These are phyloP conservation scores for Blastobasis adustella DNA, from an alignment of 2,888 invertebrate genomes.

Conservation along the genomic window DNA sequence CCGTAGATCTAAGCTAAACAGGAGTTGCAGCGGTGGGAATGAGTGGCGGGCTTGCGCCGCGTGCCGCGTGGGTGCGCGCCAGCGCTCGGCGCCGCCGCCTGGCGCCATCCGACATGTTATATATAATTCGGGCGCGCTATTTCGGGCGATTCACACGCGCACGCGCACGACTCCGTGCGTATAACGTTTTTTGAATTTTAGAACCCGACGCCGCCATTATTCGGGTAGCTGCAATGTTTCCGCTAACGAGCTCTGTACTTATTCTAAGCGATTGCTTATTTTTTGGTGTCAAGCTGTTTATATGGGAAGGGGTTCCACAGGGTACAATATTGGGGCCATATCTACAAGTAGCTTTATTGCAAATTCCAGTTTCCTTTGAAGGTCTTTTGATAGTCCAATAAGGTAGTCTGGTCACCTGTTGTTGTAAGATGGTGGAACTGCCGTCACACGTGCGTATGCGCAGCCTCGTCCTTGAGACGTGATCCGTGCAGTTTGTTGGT, in stretches of 20 bases:
- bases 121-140: slow-evolving; percentile 71
- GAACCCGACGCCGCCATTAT: too few species aligned
- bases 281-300: too few species aligned
- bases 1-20: too few species aligned
- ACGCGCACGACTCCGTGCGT: slow-evolving; percentile 45
- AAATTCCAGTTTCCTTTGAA: too few species aligned
- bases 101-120: slow-evolving; percentile 66
- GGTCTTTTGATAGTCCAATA: too few species aligned
- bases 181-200: slow-evolving; percentile 51
- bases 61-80: slow-evolving; percentile 21
- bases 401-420: background rate
- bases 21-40: too few species aligned
- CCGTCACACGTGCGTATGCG: background rate
- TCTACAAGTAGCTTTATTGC: too few species aligned
- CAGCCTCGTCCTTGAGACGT: slow-evolving; percentile 15
- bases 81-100: slow-evolving; percentile 54
- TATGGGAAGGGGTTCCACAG: too few species aligned
- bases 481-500: slow-evolving; percentile 10
- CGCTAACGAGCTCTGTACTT: too few species aligned
- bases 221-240: too few species aligned
- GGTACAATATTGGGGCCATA: too few species aligned
- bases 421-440: background rate
- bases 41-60: background rate
- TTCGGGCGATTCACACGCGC: slow-evolving; percentile 68
- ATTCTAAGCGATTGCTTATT: too few species aligned